Percentiles rank a stretch among this genome's conserved stretches.
Conservation (phyloP, 2,113 vertebrate genomes). For the Acinonyx jubatus region DNA sequence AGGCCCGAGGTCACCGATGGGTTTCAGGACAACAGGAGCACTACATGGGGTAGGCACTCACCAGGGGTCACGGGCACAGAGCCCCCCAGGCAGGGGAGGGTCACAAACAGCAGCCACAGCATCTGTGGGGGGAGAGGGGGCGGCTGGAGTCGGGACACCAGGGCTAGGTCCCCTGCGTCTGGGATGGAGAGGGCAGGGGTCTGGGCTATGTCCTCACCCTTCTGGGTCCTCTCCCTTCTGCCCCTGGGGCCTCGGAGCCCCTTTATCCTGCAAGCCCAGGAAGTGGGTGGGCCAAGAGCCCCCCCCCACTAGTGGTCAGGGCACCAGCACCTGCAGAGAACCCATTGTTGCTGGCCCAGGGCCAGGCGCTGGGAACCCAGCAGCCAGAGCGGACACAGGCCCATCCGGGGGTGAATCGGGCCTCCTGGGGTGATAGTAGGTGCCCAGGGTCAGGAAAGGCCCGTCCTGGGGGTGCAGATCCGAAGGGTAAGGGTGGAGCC, state of each 20-base stretch:
- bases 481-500: not conserved
- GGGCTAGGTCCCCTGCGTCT: rapidly evolving
- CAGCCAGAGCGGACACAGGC: not conserved
- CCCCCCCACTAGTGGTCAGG: rapidly evolving
- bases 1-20: not conserved
- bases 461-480: not conserved
- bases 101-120: conserved; percentile 20
- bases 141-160: no score
- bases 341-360: not conserved
- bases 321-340: not conserved
- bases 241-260: not conserved
- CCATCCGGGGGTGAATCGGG: not conserved
- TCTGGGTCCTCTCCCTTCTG: not conserved
- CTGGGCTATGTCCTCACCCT: not conserved
- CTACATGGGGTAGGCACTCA: not conserved
- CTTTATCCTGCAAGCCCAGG: not conserved
- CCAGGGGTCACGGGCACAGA: rapidly evolving
- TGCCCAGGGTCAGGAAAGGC: not conserved
- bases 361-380: not conserved
- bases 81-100: not conserved
- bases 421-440: not conserved
- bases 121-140: not conserved
- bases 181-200: not conserved
- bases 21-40: not conserved
- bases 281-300: not conserved